Evolutionary conservation across 2,797 vertebrate genomes (phyloP).

Genomic region (Peromyscus aztecus): DNA sequence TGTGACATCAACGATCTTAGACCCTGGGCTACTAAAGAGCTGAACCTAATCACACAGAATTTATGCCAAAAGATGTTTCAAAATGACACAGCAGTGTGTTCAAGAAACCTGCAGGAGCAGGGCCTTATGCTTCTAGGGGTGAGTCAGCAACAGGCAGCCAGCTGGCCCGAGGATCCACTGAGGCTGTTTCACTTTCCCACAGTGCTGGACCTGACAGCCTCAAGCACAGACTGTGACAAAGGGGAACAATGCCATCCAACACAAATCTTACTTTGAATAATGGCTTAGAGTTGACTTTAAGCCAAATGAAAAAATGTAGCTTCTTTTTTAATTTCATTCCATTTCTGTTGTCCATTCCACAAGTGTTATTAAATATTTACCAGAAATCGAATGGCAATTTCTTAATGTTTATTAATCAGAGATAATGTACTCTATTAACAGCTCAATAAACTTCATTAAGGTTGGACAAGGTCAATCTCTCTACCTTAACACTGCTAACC

Average conservation of each 20-base stretch:
- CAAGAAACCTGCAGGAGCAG: not conserved
- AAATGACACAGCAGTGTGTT: not conserved
- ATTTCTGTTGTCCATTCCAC: conserved; percentile 64
- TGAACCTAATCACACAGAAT: conserved; percentile 45
- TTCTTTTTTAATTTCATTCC: conserved; percentile 11
- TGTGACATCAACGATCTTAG: conserved; percentile 37
- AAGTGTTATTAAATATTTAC: conserved; percentile 77
- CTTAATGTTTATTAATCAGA: conserved; percentile 73
- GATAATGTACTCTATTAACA: conserved; percentile 59
- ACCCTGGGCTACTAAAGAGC: conserved; percentile 16
- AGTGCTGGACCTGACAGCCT: not conserved
- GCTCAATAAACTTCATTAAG: conserved; percentile 59
- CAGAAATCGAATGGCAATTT: conserved; percentile 56
- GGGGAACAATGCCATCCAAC: not conserved
- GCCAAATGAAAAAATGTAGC: not conserved
- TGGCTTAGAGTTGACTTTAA: conserved; percentile 17
- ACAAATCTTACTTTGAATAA: conserved; percentile 42
- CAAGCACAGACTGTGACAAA: not conserved
- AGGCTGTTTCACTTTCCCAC: not conserved
- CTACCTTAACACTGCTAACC: conserved; percentile 43
- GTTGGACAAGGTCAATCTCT: conserved; percentile 53
- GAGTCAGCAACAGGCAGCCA: conserved; percentile 3
- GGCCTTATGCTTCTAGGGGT: not conserved
- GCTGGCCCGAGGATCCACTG: not conserved
- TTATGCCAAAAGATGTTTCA: conserved; percentile 17